Base-by-base conservation (phyloP, 2,888 invertebrate species). In the Zelleria hepariella region DNA sequence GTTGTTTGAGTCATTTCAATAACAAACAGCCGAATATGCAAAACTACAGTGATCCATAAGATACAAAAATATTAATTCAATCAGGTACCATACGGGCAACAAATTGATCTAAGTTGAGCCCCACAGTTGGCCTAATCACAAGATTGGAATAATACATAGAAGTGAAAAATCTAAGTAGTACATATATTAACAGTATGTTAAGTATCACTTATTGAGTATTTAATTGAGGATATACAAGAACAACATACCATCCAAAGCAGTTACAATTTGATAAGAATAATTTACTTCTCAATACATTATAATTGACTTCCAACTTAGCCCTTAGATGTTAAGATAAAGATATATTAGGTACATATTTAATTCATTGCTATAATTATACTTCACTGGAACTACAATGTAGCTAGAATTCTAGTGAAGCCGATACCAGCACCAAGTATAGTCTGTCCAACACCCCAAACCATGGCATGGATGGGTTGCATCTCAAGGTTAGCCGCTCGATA, bases 361-460 rank as follows among this genome's bases (percentile, higher is more conserved):
- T 27, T 56, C 63, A 66, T 62, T 67, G 64, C 62, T 63, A 63
- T 58, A 65, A 59, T 60, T 58, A 67, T 53, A 52, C 57, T 52
- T 59, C 60, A 60, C 25, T 59, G 32, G 15, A 62, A 76, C 92
- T 93, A 97, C 74, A 97, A 91, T 60, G 98, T 98, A 58, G 98
- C 98, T 71, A 98, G 90, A 68, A 98, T 96, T 77, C 98, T 92
- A 62, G 97, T 96, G 78, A 97, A 97, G 61, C 98, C 98, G 71
- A 98, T 93, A 68, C 96, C 95, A 65, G 95, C 95, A 57, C 96
- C 94, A 54, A 96, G 87, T 63, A 96, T 90, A 59, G 98, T 98
- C 86, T 98, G 98, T 64, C 97, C 98, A 58, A 97, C 93, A 60
- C 98, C 98, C 96, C 97, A 98, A 67, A 98, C 91, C 85, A 98